Evolutionary conservation across 2,797 vertebrate genomes (phyloP), one percentile per base, ranked within the genome.

Genomic region (Paguma larvata): DNA sequence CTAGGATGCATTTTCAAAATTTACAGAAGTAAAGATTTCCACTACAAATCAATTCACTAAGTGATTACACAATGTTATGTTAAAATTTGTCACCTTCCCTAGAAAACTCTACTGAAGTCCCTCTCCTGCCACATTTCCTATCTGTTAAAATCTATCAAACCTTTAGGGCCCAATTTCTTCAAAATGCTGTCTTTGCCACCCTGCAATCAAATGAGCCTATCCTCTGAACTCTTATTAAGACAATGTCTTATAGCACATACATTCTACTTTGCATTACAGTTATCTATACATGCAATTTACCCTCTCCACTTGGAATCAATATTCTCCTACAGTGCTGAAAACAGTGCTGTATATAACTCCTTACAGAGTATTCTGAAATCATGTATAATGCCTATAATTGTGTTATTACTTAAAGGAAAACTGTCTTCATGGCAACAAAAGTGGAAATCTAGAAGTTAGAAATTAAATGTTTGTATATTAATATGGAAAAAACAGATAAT

Each of bases 101-200:
- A 91, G 62, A 95, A 94, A 94, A 89, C 21, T 77, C 38, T 85
- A 38, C 19, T 90, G 15, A 95, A 62, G 86, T 87, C 51, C 32
- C 53, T 88, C 21, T 88, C 38, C 62, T 77, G 6, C 48, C 16
- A 13, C 23, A 78, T 94, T 51, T 91, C 27, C 8, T 30, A 95
- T 10, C 53, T 78, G 46, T 68, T 91, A 96, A 96, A 95, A 67
- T 75, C 30, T 94, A 86, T 6, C 32, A 56, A 96, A 91, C 25
- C 89, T 84, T 70, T 44, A 85, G 73, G 21, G 53, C 10, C n/a
- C 19, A 94, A 88, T 1, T 72, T 16, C 44, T 48, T 84, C 25
- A 67, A 19, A 72, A 88, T 78, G 25, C 15, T 75, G 7, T 75
- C 77, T 62, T 75, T 65, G 88, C 4, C 72, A 70, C 21, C 65